Base-by-base conservation (phyloP, 1,140 invertebrate genomes). In the Lepidostoma basale region DNA sequence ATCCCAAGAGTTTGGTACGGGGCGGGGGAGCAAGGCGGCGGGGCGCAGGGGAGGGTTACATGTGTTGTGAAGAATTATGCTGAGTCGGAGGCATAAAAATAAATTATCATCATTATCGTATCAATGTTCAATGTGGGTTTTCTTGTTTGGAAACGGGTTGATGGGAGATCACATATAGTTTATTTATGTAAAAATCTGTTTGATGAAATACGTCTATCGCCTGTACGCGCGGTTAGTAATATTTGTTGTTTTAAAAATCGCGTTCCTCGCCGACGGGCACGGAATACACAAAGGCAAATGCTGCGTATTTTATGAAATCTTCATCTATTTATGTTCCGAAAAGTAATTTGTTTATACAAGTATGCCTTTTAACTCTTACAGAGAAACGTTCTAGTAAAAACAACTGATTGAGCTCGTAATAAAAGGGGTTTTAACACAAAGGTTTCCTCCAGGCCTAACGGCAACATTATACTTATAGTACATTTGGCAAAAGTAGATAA, bases 41-140 rank as follows among this genome's bases (percentile, higher is more conserved):
- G n/a, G n/a, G n/a, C n/a, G 14, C 28, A 54, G 49, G 18, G 20
- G 14, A 14, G 23, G 18, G 44, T 22, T 54, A 54, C 49, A 30
- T 28, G 49, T 54, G 25, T 54, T 54, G n/a, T 54, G 49, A 16
- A 16, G 26, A 54, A 54, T 54, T 54, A 54, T 54, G 49, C 49
- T 28, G 49, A 54, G 26, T 26, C 14, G 25, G 49, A n/a, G n/a
- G 20, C 30, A 54, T 54, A 54, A 54, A 54, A 54, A 28, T 54
- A 54, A 28, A 54, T 33, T 30, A 28, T 54, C 49, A 28, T 28
- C 44, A 47, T 9, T 14, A 47, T 47, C 44, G 44, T 47, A 23
- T 47, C 14, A 22, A 47, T 20, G 42, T n/a, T 47, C 14, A 22
- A 47, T 20, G 42, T n/a, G 42, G 20, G 20, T 45, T 10, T 47